A percentile compares a stretch with the other conserved stretches of the same genome.
These are phyloP conservation scores for Oconnorella tubifera DNA, from an alignment of 2,888 invertebrate species.

Conservation along the genomic window DNA sequence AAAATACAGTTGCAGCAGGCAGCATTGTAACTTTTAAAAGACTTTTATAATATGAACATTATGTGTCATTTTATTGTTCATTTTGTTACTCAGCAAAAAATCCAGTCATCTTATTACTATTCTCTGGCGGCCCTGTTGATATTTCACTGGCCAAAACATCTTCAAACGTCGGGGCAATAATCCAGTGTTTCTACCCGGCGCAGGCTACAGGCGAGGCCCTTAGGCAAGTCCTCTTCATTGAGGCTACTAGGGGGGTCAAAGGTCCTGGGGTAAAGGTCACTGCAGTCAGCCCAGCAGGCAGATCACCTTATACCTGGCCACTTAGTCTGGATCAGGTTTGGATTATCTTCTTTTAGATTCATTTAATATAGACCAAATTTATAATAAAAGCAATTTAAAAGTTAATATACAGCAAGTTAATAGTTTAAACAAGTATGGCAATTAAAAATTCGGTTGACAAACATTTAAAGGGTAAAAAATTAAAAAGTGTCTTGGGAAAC, in stretches of 20 bases:
- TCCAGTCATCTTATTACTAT: conserved; percentile 34
- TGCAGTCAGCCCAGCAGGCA: conserved; percentile 30
- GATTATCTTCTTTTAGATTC: not conserved
- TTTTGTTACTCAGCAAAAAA: conserved; percentile 19
- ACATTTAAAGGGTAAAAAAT: too few species aligned
- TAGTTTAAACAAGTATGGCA: too few species aligned
- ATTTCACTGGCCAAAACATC: conserved; percentile 42
- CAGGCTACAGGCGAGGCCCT: conserved; percentile 38
- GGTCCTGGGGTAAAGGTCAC: not conserved
- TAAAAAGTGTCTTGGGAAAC: too few species aligned
- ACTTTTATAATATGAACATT: too few species aligned
- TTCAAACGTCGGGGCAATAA: conserved; percentile 33
- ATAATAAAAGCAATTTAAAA: too few species aligned
- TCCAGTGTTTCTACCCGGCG: conserved; percentile 38
- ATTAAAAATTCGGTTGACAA: too few species aligned
- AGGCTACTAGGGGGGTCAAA: not conserved
- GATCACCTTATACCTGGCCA: conserved; percentile 37
- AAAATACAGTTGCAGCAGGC: too few species aligned
- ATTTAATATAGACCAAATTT: too few species aligned
- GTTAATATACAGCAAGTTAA: too few species aligned
- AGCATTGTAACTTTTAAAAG: too few species aligned
- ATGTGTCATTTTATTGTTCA: too few species aligned
- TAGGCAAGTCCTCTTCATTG: conserved; percentile 22
- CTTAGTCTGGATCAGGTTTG: conserved; percentile 25
- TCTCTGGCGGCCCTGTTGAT: conserved; percentile 41